These are phyloP conservation scores for Crotalus viridis DNA, from an alignment of 2,113 vertebrate species.

Conservation along the genomic window DNA sequence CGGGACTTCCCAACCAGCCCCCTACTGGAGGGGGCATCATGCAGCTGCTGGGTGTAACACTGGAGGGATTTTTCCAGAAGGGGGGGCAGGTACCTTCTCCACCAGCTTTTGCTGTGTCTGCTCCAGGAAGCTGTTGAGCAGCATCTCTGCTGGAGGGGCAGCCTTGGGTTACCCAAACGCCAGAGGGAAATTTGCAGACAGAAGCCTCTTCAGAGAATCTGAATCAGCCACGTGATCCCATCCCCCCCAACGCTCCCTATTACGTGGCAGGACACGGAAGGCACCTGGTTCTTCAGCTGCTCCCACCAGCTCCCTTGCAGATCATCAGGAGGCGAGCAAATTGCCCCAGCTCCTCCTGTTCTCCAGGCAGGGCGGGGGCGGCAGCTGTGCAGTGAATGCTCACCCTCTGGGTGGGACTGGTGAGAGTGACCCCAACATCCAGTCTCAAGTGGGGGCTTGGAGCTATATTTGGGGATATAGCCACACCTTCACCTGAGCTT, in stretches of 20 bases:
- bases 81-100: too few species aligned
- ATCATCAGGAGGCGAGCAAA: neutral
- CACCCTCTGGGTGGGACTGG: neutral
- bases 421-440: neutral
- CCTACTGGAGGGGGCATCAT: neutral
- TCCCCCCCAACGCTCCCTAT: neutral
- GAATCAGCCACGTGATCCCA: neutral
- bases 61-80: too few species aligned
- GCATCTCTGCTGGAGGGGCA: neutral
- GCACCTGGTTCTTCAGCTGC: neutral
- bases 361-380: too few species aligned
- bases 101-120: too few species aligned
- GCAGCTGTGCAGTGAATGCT: neutral
- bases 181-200: too few species aligned
- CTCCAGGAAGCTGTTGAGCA: neutral
- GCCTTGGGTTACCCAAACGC: neutral
- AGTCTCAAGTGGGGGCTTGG: neutral
- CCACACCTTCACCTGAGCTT: neutral
- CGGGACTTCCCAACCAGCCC: neutral
- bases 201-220: neutral
- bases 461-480: neutral
- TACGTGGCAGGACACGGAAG: neutral
- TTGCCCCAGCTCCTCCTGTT: neutral
- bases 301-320: neutral
- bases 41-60: neutral